Evolutionary conservation across 2,113 vertebrate species (phyloP), one percentile per base, ranked within the genome.

Genomic region (Paedocypris sp.): DNA sequence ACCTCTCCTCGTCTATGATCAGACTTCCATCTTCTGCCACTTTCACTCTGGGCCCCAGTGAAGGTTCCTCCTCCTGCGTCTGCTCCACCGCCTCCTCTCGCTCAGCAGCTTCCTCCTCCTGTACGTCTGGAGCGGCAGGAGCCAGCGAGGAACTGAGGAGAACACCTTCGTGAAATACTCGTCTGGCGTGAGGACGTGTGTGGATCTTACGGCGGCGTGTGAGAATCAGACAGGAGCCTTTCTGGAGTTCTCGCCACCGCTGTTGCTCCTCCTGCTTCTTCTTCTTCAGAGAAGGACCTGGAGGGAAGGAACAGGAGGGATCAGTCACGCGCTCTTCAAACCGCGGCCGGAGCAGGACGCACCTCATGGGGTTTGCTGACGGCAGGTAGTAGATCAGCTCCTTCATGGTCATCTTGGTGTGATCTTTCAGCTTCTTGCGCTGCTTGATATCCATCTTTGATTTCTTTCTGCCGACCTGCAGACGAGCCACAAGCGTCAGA

Each of bases 1-100:
- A 97, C 95, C 95, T 99, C 78, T 96, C 91, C 78, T 99, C 95
- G 52, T 98, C 94, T 65, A 99, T 86, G 74, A 99, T 97, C 78
- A 99, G 91, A 7, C 93, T 84, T 25, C 95, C 95, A 59, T 99
- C 95, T 79, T 97, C 95, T 22, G 93, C 95, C 59, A 99, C 95
- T 80, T 95, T 98, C 28, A 99, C 91, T 72, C 87, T 88, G 70
- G 95, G 95, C 60, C 91, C 94, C 47, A 96, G 73, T 64, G 90
- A 69, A 0, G 85, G 76, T 0, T 83, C 82, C 0, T 89, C 89
- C 25, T 85, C 78, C 16, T 62, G 67, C 2, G 80, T 78, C 32
- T 82, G 79, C 46, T 25, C 76, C 0, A 83, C 85, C 0, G 83
- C 86, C 22, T 77, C 77, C 29, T 48, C 82, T 38, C 74, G 76